phyloP scores from a whole-genome alignment of 1,140 invertebrate species.

The Scaptodrosophila lebanonensis region DNA sequence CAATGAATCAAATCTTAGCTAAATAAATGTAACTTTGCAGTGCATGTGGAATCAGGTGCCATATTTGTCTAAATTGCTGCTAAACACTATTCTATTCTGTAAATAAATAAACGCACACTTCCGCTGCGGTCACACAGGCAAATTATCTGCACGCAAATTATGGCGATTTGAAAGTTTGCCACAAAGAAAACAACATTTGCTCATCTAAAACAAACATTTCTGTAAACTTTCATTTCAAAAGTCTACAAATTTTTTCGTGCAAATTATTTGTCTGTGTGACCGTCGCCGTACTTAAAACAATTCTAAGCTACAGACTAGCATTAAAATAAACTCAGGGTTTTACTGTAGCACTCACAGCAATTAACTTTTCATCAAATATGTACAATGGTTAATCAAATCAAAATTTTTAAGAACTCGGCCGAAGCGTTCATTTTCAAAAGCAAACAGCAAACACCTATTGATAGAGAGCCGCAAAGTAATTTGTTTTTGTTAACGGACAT shows the following conservation, averaged over 20 bases:
- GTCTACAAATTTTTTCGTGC: no score
- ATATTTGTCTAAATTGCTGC: constrained; percentile 12
- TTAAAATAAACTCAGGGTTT: constrained; percentile 63
- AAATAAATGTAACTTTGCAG: neutral
- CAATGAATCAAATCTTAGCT: constrained; percentile 52
- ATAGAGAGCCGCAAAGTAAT: constrained; percentile 15
- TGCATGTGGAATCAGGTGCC: constrained; percentile 49
- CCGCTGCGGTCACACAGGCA: no score
- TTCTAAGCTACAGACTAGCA: constrained; percentile 46
- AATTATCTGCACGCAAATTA: no score
- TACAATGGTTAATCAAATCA: constrained; percentile 43
- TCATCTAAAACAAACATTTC: no score
- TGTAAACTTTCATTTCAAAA: no score
- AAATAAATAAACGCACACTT: no score
- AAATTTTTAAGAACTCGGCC: constrained; percentile 33
- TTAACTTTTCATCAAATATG: constrained; percentile 27
- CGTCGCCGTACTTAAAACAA: constrained; percentile 46
- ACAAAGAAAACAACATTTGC: no score
- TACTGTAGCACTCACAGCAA: constrained; percentile 24
- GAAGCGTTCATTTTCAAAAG: neutral
- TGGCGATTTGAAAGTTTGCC: no score
- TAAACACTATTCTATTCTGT: no score
- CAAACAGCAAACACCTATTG: no score
- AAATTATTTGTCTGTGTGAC: constrained; percentile 15
- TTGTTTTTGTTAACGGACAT: no score